Evolutionary conservation across 2,888 invertebrate genomes (phyloP).

Genomic region (Hedychridium roseum): DNA sequence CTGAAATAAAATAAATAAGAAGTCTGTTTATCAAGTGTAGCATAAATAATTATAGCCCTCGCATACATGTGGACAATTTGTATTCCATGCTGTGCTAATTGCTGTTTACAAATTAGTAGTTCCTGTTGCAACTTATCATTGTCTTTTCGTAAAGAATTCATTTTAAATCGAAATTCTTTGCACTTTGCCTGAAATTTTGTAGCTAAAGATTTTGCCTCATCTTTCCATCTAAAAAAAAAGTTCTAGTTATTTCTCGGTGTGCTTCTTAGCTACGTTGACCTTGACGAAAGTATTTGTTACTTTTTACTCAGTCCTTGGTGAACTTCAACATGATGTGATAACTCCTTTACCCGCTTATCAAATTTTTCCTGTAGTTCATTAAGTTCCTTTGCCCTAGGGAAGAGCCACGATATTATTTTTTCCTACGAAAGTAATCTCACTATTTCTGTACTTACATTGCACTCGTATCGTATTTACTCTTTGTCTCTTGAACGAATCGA

Average conservation of each 20-base stretch:
- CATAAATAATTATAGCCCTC: slow-evolving; percentile 23
- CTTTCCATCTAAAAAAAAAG: slow-evolving; percentile 68
- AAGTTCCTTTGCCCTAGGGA: slow-evolving; percentile 29
- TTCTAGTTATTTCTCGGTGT: not conserved
- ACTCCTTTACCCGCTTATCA: slow-evolving; percentile 66
- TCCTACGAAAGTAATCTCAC: slow-evolving; percentile 11
- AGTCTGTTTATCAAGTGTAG: slow-evolving; percentile 3
- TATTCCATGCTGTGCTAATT: slow-evolving; percentile 41
- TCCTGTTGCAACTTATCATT: slow-evolving; percentile 60
- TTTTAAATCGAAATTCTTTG: slow-evolving; percentile 67
- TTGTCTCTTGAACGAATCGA: slow-evolving; percentile 49
- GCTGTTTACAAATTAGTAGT: slow-evolving; percentile 47
- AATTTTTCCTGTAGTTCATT: slow-evolving; percentile 47
- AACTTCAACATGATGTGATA: slow-evolving; percentile 69
- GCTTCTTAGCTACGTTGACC: not conserved
- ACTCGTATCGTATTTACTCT: slow-evolving; percentile 31
- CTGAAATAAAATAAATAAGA: slow-evolving; percentile 32
- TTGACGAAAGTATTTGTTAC: slow-evolving; percentile 48
- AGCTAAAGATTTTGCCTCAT: slow-evolving; percentile 71
- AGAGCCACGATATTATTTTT: not conserved
- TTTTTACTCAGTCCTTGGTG: slow-evolving; percentile 71
- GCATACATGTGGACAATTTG: slow-evolving; percentile 43
- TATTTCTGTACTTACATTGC: slow-evolving; percentile 36
- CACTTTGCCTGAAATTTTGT: slow-evolving; percentile 70
- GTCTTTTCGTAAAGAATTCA: slow-evolving; percentile 66